These are phyloP conservation scores for Dermolepida albohirtum DNA, from an alignment of 2,888 invertebrate genomes.

Conservation along the genomic window DNA sequence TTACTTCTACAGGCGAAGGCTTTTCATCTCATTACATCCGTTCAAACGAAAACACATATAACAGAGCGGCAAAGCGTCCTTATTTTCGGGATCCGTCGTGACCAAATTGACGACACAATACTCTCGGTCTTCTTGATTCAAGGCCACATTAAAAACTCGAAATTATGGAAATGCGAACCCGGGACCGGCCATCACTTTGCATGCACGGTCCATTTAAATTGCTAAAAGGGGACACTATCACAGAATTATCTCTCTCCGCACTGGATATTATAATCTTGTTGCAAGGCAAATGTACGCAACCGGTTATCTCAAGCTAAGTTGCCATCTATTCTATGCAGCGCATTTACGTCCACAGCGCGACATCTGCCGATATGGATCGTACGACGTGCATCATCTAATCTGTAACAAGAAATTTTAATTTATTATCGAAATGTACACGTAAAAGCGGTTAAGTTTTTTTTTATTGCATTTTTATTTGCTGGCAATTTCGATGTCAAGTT, in stretches of 20 bases:
- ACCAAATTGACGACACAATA: slow-evolving; percentile 34
- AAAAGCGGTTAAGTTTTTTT: slow-evolving; percentile 30
- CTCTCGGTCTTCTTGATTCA: slow-evolving; percentile 38
- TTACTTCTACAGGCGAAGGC: too few species aligned
- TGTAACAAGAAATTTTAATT: slow-evolving; percentile 52
- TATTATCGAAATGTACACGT: slow-evolving; percentile 43
- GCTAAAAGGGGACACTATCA: slow-evolving; percentile 66
- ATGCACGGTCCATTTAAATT: slow-evolving; percentile 66
- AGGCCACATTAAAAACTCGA: slow-evolving; percentile 55
- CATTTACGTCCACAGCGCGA: slow-evolving; percentile 38
- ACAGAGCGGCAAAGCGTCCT: slow-evolving; percentile 1
- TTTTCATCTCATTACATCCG: too few species aligned
- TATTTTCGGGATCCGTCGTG: slow-evolving; percentile 9
- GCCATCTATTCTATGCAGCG: slow-evolving; percentile 57
- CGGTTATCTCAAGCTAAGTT: slow-evolving; percentile 62
- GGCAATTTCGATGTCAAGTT: slow-evolving; percentile 7
- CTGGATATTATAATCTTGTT: slow-evolving; percentile 65
- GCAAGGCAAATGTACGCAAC: slow-evolving; percentile 65
- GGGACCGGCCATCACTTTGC: slow-evolving; percentile 60
- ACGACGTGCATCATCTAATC: slow-evolving; percentile 51
- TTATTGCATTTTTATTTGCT: slow-evolving; percentile 23
- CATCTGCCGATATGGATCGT: slow-evolving; percentile 50
- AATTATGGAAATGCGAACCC: slow-evolving; percentile 55
- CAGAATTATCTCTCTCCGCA: slow-evolving; percentile 60
- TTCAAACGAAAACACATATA: background rate